Evolutionary conservation across 2,113 vertebrate species (phyloP), one percentile per base, ranked within the genome.

Genomic region (Pagrus major): DNA sequence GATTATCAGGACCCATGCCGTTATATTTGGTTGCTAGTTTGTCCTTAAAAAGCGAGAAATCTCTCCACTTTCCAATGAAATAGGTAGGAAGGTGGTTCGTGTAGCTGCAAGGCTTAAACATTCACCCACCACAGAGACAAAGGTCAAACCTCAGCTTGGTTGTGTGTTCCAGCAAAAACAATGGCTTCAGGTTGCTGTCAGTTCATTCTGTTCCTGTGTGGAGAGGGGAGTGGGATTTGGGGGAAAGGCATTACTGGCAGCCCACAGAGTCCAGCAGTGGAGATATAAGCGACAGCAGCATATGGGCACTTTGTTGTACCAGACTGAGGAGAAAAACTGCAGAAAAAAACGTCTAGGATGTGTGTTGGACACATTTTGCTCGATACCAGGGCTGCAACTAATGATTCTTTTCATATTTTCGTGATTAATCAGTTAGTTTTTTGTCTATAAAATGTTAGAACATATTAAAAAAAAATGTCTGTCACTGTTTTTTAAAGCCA

Each of bases 161-260:
- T 20, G 39, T 42, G 54, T 47, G 49, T 9, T 74, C n/a, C 29
- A 74, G 6, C 16, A 33, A 29, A 46, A 68, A 33, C 52, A 80
- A 5, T 54, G 0, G 0, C 27, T 39, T 68, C 44, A n/a, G 61
- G 51, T 51, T 58, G 14, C 10, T 65, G 9, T 55, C 68, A 55
- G 54, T 47, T 67, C 23, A 23, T 0, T 41, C 23, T 23, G 37
- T 18, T 51, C 0, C 37, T 71, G n/a, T 21, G 15, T 37, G 41
- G 33, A 20, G 54, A 72, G 21, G 15, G 8, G 33, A 56, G 41
- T 8, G 61, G 54, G 60, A 79, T 46, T 55, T 23, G 6, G 10
- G 27, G 60, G 29, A 44, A 14, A 5, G 44, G 14, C 25, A 42
- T 44, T 12, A 14, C 23, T 63, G 64, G 37, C 54, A 44, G 18